A percentile compares a stretch with the other conserved stretches of the same genome.
These are phyloP conservation scores for Acipenser oxyrinchus DNA, from an alignment of 2,797 vertebrate species.

Conservation along the genomic window DNA sequence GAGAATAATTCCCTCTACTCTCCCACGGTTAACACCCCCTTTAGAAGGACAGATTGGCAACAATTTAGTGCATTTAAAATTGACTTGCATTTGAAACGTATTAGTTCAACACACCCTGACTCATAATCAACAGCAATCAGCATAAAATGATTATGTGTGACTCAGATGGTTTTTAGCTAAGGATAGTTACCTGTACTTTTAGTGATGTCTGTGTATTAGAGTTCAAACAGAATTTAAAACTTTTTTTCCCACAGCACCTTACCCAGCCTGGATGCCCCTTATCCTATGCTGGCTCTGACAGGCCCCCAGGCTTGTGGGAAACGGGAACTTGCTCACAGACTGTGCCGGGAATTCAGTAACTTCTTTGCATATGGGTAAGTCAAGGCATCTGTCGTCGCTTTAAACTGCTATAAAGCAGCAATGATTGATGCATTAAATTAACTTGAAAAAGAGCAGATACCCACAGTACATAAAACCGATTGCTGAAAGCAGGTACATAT, in stretches of 20 bases:
- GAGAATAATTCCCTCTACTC: too few species aligned
- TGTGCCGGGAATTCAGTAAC: constrained; percentile 74
- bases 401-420: neutral
- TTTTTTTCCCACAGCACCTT: constrained; percentile 56
- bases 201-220: too few species aligned
- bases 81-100: too few species aligned
- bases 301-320: constrained; percentile 84
- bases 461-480: neutral
- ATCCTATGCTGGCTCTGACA: constrained; percentile 80
- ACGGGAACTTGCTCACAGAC: constrained; percentile 71
- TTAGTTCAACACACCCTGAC: too few species aligned
- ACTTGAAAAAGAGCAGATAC: neutral
- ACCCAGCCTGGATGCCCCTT: constrained; percentile 61
- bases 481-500: neutral
- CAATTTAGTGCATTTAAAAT: too few species aligned
- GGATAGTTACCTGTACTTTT: too few species aligned
- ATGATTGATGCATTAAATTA: constrained; percentile 1
- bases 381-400: accelerated
- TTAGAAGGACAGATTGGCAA: too few species aligned
- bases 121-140: too few species aligned
- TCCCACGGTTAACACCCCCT: too few species aligned
- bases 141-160: too few species aligned
- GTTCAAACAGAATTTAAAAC: too few species aligned
- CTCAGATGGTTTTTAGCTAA: too few species aligned
- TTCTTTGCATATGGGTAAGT: constrained; percentile 82